Evolutionary conservation across 2,888 invertebrate species (phyloP).

Genomic region (Chironomus tentans): DNA sequence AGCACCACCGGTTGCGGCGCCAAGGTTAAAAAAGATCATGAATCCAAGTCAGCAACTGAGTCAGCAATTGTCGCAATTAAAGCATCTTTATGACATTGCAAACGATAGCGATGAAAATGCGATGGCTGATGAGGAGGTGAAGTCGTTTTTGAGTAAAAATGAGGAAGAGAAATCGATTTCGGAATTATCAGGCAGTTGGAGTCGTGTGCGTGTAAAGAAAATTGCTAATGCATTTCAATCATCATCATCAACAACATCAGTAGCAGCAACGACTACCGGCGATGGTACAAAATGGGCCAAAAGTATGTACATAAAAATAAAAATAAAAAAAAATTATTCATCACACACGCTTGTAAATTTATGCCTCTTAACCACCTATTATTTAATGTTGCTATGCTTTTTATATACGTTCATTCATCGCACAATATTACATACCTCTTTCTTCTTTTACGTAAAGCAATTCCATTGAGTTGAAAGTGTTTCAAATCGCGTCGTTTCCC

Average conservation of each 20-base stretch:
- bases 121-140: conserved; percentile 52
- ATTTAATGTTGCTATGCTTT: background rate
- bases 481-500: background rate
- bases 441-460: background rate
- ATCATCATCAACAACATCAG: background rate
- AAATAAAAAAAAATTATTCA: background rate
- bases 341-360: conserved; percentile 7
- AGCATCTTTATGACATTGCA: conserved; percentile 38
- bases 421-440: background rate
- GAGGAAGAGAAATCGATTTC: conserved; percentile 33
- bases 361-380: background rate
- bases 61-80: conserved; percentile 38
- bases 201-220: conserved; percentile 45
- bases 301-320: conserved; percentile 7
- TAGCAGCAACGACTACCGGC: conserved; percentile 27
- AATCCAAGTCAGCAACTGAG: conserved; percentile 36
- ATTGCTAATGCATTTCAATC: conserved; percentile 32
- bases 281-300: conserved; percentile 8
- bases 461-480: background rate
- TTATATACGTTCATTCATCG: background rate
- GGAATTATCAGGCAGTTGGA: conserved; percentile 49
- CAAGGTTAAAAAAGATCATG: conserved; percentile 37
- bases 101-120: conserved; percentile 45
- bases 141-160: conserved; percentile 45
- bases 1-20: conserved; percentile 34